Conservation (phyloP, 2,888 invertebrate genomes). For the Prosopocoilus inquinatus region DNA sequence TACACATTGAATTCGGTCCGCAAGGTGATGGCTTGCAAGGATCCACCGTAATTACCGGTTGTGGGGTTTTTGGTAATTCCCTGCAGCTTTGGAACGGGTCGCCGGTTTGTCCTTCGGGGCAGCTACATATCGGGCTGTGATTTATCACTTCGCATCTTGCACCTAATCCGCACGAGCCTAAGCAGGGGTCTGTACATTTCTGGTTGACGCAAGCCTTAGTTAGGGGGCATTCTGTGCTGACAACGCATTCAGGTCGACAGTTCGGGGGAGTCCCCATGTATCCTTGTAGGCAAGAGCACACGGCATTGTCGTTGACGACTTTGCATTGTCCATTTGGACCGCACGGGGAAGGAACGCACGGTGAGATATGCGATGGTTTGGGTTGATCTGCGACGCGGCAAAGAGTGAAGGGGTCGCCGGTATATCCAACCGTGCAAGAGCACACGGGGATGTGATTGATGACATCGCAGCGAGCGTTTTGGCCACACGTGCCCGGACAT, state of each 20-base stretch:
- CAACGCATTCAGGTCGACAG: constrained; percentile 56
- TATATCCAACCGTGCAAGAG: constrained; percentile 65
- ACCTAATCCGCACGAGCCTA: constrained; percentile 55
- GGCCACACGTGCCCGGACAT: constrained; percentile 69
- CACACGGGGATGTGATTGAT: constrained; percentile 72
- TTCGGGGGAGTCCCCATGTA: constrained; percentile 58
- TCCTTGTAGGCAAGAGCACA: constrained; percentile 54
- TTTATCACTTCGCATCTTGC: constrained; percentile 57
- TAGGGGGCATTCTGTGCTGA: constrained; percentile 55
- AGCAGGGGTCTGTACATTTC: constrained; percentile 59
- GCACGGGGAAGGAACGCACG: constrained; percentile 55
- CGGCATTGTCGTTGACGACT: constrained; percentile 52
- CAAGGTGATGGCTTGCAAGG: constrained; percentile 79
- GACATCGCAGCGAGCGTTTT: constrained; percentile 68
- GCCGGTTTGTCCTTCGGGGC: constrained; percentile 61
- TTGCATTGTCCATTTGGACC: constrained; percentile 58
- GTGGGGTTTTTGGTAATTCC: constrained; percentile 38
- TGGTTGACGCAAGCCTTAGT: constrained; percentile 55
- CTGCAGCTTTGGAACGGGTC: constrained; percentile 78
- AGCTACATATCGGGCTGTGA: constrained; percentile 57
- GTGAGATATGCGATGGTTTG: constrained; percentile 39
- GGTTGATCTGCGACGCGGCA: constrained; percentile 38
- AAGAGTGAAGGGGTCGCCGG: constrained; percentile 64
- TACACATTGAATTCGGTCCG: constrained; percentile 76
- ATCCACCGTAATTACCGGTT: constrained; percentile 48